Percentiles rank a stretch among this genome's conserved stretches.
Evolutionary conservation across 2,797 vertebrate genomes (phyloP).

Genomic region (Acanthopagrus latus): DNA sequence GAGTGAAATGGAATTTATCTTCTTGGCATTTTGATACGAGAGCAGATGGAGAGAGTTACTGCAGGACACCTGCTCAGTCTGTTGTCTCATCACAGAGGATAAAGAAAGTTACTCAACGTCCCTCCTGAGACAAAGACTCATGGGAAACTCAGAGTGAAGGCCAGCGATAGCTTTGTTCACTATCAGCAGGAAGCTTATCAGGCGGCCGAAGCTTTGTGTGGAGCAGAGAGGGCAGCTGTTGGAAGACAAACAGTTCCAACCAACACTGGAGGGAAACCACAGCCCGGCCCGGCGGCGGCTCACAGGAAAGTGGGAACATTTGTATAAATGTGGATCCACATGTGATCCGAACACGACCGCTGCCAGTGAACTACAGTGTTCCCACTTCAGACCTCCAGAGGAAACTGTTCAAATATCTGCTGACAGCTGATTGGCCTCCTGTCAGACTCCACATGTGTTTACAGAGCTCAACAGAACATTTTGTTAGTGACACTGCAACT

Average conservation of each 20-base stretch:
- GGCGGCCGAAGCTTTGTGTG: background rate
- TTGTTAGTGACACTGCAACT: background rate
- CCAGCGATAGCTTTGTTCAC: conserved; percentile 13
- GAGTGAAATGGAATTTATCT: conserved; percentile 9
- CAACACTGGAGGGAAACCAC: background rate
- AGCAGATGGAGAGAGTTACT: conserved; percentile 46
- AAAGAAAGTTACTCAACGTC: conserved; percentile 35
- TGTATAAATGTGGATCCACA: background rate
- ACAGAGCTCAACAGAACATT: background rate
- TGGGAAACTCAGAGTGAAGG: conserved; percentile 33
- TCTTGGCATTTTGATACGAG: background rate
- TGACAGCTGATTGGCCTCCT: conserved; percentile 4
- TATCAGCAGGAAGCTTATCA: conserved; percentile 50
- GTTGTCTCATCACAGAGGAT: conserved; percentile 6
- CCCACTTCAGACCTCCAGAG: background rate
- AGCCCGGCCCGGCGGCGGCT: background rate
- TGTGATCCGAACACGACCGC: too few relatives aligned
- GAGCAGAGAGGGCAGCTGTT: conserved; percentile 34
- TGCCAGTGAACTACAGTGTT: background rate
- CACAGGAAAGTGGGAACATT: background rate
- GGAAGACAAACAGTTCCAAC: conserved; percentile 21
- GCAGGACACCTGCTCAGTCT: conserved; percentile 36
- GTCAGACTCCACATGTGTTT: background rate
- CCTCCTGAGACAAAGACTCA: conserved; percentile 7
- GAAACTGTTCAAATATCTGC: background rate